Conservation (phyloP, 2,888 invertebrate species). For the Agelastica alni region DNA sequence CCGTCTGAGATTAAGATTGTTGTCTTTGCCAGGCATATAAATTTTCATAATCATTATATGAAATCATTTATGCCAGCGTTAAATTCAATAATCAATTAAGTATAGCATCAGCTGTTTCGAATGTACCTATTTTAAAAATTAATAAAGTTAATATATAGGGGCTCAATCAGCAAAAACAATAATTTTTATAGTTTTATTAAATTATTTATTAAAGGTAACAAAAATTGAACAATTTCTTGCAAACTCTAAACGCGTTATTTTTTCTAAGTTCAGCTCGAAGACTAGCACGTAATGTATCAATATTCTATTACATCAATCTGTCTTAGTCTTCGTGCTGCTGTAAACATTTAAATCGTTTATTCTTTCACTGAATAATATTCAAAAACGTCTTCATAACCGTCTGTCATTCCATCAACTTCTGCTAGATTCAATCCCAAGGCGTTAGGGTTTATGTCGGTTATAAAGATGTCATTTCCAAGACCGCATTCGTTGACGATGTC, state of each 20-base stretch:
- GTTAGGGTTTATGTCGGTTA: conserved; percentile 62
- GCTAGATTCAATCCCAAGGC: conserved; percentile 59
- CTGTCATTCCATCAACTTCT: conserved; percentile 59
- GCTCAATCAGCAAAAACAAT: no score
- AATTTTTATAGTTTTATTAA: no score
- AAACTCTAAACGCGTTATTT: conserved; percentile 6
- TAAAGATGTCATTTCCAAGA: conserved; percentile 62
- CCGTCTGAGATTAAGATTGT: no score
- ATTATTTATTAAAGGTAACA: conserved; percentile 14
- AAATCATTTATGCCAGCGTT: no score
- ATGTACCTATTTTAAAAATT: no score
- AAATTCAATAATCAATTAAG: no score
- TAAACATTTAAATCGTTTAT: no score
- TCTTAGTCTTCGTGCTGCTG: background rate
- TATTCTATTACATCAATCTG: background rate
- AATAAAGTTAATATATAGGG: no score
- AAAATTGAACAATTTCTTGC: conserved; percentile 23
- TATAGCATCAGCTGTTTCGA: no score
- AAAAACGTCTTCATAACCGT: conserved; percentile 60
- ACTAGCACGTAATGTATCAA: background rate
- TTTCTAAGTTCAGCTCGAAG: background rate
- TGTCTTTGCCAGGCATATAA: no score
- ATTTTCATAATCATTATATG: no score
- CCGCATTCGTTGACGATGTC: conserved; percentile 80
- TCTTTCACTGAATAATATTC: conserved; percentile 56